phyloP scores from a whole-genome alignment of 2,888 invertebrate genomes.

The Chrysomela aeneicollis region DNA sequence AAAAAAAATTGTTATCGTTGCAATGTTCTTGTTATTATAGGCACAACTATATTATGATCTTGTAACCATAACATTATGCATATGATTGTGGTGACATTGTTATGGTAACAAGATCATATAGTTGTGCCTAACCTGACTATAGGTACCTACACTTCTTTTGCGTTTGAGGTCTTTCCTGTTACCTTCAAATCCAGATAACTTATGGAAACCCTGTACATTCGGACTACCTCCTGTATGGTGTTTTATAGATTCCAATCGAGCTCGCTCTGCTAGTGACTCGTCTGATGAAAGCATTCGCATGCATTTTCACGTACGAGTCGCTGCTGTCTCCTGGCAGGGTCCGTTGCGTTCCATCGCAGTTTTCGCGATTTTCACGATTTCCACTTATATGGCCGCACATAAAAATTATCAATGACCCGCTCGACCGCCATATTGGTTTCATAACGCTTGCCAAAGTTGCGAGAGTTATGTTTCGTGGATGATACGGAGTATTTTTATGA shows the following conservation, averaged over 20 bases:
- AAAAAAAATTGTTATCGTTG: too few relatives aligned
- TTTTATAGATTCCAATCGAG: constrained; percentile 45
- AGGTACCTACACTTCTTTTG: too few relatives aligned
- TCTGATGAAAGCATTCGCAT: constrained; percentile 48
- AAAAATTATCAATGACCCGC: constrained; percentile 5
- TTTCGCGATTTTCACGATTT: constrained; percentile 4
- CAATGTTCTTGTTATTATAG: too few relatives aligned
- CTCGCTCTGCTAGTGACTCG: constrained; percentile 37
- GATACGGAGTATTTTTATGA: constrained; percentile 5
- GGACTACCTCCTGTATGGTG: constrained; percentile 16
- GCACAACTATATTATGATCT: too few relatives aligned
- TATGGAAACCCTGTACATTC: too few relatives aligned
- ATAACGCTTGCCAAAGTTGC: neutral
- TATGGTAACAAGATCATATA: too few relatives aligned
- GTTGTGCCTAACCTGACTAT: too few relatives aligned
- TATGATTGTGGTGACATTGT: too few relatives aligned
- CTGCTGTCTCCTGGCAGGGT: neutral
- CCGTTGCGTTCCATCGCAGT: neutral
- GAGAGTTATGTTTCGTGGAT: constrained; percentile 3
- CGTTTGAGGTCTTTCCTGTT: too few relatives aligned
- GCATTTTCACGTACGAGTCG: constrained; percentile 48
- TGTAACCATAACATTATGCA: too few relatives aligned
- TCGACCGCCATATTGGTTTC: constrained; percentile 5
- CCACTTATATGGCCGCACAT: neutral
- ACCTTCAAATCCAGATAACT: too few relatives aligned